Evolutionary conservation across 2,797 vertebrate genomes (phyloP).

Genomic region (Paramormyrops hopkinsi): DNA sequence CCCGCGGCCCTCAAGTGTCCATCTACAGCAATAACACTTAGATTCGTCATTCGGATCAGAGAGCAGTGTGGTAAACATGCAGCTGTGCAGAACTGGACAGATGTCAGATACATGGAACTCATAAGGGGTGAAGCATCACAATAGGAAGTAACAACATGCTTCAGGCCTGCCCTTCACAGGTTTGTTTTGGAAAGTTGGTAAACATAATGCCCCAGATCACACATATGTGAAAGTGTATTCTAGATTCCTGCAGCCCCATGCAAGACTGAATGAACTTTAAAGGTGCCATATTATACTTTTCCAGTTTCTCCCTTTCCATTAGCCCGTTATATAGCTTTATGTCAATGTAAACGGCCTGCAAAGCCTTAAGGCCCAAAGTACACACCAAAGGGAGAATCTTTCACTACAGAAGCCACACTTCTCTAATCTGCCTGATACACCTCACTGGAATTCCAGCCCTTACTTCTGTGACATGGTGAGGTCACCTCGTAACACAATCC

Average conservation of each 20-base stretch:
- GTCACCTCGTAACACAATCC: background rate
- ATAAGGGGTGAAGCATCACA: background rate
- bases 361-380: background rate
- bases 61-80: background rate
- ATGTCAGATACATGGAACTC: background rate
- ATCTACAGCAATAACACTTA: background rate
- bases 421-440: background rate
- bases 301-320: background rate
- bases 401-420: background rate
- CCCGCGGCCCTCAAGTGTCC: background rate
- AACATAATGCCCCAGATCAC: background rate
- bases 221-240: background rate
- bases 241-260: background rate
- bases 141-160: background rate
- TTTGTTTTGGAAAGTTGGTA: background rate
- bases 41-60: background rate
- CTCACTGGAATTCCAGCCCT: background rate
- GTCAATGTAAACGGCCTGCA: background rate
- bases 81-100: constrained; percentile 20
- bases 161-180: background rate
- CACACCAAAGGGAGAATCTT: background rate
- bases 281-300: background rate
- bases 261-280: background rate
- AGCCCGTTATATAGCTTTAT: background rate
- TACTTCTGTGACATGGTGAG: background rate